phyloP scores from a whole-genome alignment of 2,888 invertebrate genomes.

The Idaea dimidiata region DNA sequence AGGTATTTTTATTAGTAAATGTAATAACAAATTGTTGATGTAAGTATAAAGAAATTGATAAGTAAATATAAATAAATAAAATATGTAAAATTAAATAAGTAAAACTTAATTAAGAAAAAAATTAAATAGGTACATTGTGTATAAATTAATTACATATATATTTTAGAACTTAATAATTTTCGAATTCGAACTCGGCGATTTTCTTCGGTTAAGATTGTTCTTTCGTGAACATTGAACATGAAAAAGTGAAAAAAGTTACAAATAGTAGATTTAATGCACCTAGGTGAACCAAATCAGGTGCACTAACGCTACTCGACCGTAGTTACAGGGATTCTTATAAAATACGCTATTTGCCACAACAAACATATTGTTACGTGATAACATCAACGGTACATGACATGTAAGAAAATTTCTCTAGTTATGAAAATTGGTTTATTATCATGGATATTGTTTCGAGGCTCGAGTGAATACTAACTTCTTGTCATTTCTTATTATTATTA shows the following conservation, averaged over 20 bases:
- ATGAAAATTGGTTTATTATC: not conserved
- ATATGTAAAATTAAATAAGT: too few species aligned
- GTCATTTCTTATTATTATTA: not conserved
- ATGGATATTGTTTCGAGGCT: not conserved
- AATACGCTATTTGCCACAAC: slow-evolving; percentile 54
- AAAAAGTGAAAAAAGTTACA: not conserved
- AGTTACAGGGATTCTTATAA: slow-evolving; percentile 52
- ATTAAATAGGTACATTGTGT: too few species aligned
- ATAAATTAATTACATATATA: too few species aligned
- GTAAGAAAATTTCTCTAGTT: not conserved
- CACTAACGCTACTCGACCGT: slow-evolving; percentile 14
- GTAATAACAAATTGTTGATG: too few species aligned
- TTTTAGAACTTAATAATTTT: too few species aligned
- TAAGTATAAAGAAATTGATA: too few species aligned
- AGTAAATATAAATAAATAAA: too few species aligned
- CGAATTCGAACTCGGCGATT: too few species aligned
- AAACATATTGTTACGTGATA: slow-evolving; percentile 41
- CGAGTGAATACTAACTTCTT: not conserved
- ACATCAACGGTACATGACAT: not conserved
- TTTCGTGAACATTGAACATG: too few species aligned
- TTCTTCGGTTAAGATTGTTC: too few species aligned
- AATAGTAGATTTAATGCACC: not conserved
- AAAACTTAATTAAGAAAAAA: too few species aligned
- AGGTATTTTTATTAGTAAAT: too few species aligned
- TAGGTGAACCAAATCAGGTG: not conserved